Conservation (phyloP, 2,113 vertebrate species). For the Coracopsis vasa region DNA sequence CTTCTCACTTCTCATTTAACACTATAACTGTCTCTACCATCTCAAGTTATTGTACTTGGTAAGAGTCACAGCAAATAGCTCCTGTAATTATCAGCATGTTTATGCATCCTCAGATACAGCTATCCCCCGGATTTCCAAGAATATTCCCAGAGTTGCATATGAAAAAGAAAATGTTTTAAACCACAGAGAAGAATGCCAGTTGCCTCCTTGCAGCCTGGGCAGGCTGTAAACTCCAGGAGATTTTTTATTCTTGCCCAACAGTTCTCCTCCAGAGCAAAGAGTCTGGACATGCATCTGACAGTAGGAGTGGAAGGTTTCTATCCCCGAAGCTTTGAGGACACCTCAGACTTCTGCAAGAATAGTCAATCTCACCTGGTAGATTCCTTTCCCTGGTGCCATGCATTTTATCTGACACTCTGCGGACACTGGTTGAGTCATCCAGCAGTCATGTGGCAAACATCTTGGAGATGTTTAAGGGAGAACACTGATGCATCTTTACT, state of each 20-base stretch:
- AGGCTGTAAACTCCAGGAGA: background rate
- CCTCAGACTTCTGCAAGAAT: background rate
- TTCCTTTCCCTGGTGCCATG: background rate
- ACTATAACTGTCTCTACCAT: background rate
- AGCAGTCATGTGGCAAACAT: background rate
- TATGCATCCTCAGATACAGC: background rate
- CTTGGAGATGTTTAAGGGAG: background rate
- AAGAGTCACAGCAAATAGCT: background rate
- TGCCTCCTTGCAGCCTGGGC: background rate
- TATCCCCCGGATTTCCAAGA: background rate
- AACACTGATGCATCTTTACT: background rate
- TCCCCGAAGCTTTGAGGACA: background rate
- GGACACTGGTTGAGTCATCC: background rate
- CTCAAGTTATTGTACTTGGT: background rate
- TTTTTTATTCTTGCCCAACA: background rate
- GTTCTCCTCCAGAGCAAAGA: background rate
- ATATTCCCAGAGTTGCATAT: background rate
- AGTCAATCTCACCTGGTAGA: background rate
- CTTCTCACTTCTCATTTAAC: slow-evolving; percentile 8
- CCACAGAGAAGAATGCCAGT: background rate
- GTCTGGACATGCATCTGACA: background rate
- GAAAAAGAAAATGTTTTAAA: background rate
- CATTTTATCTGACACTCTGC: background rate
- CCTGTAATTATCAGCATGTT: background rate
- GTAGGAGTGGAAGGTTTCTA: background rate